Percentiles rank a stretch among this genome's conserved stretches.
phyloP scores from a whole-genome alignment of 1,140 invertebrate species.

The Bombus consobrinus region DNA sequence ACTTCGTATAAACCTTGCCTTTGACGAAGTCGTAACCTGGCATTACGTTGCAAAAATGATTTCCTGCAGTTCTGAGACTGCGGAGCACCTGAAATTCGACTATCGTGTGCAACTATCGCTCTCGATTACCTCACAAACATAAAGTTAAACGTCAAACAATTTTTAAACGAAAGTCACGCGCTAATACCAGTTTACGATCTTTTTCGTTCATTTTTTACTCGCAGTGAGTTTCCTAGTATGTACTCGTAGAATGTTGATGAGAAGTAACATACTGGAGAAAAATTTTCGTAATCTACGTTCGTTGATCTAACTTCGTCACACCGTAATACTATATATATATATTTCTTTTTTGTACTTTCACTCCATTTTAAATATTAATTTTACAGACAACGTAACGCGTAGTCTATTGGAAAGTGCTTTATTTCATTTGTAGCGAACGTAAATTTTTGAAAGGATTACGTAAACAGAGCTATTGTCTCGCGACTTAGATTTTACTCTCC shows the following conservation, averaged over 20 bases:
- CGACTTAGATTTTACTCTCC: neutral
- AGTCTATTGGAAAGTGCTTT: neutral
- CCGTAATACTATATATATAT: neutral
- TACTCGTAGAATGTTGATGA: neutral
- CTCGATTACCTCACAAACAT: neutral
- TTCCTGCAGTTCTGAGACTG: neutral
- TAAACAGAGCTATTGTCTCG: neutral
- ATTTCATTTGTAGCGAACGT: neutral
- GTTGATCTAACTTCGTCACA: neutral
- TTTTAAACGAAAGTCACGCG: neutral
- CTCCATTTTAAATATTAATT: slow-evolving; percentile 37
- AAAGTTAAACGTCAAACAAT: neutral
- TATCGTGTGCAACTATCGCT: neutral
- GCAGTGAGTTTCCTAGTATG: too few relatives aligned
- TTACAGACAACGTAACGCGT: slow-evolving; percentile 21
- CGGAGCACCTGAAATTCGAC: neutral
- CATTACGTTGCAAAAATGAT: slow-evolving; percentile 23
- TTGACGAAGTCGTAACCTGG: slow-evolving; percentile 9
- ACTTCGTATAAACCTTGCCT: slow-evolving; percentile 21
- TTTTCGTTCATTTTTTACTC: too few relatives aligned
- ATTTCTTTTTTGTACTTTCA: slow-evolving; percentile 9
- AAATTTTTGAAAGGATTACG: neutral
- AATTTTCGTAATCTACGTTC: neutral
- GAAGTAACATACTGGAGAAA: neutral
- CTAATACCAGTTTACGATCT: too few relatives aligned